Evolutionary conservation across 2,113 vertebrate genomes (phyloP).

Genomic region (Ammodytes marinus): DNA sequence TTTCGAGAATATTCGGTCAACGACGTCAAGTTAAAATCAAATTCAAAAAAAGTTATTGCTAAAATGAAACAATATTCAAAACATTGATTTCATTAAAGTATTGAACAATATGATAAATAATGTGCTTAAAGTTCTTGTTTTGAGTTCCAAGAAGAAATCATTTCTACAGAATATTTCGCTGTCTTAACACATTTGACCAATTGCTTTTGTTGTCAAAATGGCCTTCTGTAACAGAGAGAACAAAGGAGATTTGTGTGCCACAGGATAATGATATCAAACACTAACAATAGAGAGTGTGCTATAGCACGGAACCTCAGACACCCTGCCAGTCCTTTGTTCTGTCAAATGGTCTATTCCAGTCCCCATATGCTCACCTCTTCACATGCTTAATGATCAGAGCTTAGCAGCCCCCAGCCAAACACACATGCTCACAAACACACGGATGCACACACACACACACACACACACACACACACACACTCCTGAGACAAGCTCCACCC

Average conservation of each 20-base stretch:
- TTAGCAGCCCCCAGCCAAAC: conserved; percentile 64
- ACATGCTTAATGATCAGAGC: conserved; percentile 75
- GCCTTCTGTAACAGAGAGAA: conserved; percentile 33
- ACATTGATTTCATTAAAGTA: background rate
- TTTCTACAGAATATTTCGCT: conserved; percentile 28
- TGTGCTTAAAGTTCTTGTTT: background rate
- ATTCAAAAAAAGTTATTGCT: no score
- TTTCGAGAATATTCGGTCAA: no score
- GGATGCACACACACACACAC: conserved; percentile 6
- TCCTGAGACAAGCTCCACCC: conserved; percentile 37
- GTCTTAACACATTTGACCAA: conserved; percentile 41
- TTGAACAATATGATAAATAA: background rate
- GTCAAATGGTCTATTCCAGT: conserved; percentile 68
- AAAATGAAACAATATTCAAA: background rate
- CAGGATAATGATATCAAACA: conserved; percentile 67
- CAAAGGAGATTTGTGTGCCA: conserved; percentile 51
- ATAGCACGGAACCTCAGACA: conserved; percentile 57
- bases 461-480: conserved; percentile 10
- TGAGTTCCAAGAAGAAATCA: conserved; percentile 24
- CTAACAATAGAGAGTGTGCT: conserved; percentile 67
- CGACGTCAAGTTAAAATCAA: no score
- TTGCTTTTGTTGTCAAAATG: conserved; percentile 29
- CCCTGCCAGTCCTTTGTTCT: conserved; percentile 73
- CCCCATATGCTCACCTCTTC: conserved; percentile 81
- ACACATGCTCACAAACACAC: conserved; percentile 30